Percentiles rank a stretch among this genome's conserved stretches.
These are phyloP conservation scores for Lagenorhynchus albirostris DNA, from an alignment of 2,113 vertebrate species.

Conservation along the genomic window DNA sequence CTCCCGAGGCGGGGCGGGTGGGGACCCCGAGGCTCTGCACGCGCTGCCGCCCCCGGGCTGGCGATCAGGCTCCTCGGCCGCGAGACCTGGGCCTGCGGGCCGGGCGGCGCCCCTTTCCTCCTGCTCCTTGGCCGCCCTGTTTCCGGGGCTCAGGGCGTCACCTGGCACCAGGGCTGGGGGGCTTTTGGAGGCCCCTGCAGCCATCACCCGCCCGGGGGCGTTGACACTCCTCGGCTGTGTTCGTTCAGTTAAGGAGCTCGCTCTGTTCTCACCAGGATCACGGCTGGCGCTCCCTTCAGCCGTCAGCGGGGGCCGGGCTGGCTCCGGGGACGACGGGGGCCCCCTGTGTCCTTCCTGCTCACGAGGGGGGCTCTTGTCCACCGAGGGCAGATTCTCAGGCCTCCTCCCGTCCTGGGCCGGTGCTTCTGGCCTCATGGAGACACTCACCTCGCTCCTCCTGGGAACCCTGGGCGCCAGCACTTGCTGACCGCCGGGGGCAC, in stretches of 20 bases:
- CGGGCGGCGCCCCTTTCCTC: not conserved
- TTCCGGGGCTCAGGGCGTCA: not conserved
- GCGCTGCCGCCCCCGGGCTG: accelerated
- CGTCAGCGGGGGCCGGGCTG: accelerated
- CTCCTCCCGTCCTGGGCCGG: accelerated
- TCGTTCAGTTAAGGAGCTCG: not conserved
- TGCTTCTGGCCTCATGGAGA: accelerated
- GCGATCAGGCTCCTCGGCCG: not conserved
- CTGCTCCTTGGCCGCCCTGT: not conserved
- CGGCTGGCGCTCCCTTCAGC: not conserved
- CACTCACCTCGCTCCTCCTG: accelerated
- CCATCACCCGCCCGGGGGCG: accelerated
- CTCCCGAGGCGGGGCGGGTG: accelerated
- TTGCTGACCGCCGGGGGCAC: not conserved
- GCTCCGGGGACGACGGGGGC: accelerated
- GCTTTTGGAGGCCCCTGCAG: not conserved
- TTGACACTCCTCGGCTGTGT: accelerated
- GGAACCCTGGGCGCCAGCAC: accelerated
- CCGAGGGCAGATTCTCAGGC: accelerated
- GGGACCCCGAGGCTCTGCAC: not conserved
- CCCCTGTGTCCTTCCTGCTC: accelerated
- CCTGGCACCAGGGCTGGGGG: accelerated
- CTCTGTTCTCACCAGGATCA: not conserved
- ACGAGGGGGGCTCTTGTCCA: accelerated
- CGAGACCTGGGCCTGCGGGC: not conserved